Base-by-base conservation (phyloP, 1,140 invertebrate genomes). In the Calephelis virginiensis region DNA sequence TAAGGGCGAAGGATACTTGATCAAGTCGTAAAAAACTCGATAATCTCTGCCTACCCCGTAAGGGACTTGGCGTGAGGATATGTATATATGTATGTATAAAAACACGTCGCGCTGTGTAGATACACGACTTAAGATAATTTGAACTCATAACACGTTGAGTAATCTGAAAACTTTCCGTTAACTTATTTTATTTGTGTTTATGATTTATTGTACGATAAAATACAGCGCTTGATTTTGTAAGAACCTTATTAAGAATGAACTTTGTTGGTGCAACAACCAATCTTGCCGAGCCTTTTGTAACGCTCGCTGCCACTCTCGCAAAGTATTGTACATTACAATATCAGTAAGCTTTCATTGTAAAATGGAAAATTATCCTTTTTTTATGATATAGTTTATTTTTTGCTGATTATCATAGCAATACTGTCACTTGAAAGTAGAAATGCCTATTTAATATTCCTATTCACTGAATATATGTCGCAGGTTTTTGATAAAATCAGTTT, bases 191-290 rank as follows among this genome's bases (percentile, higher is more conserved):
- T 59, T 59, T 59, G 53, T 59, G 40, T 59, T 59, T 59, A 59
- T 59, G 53, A 59, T 59, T 28, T 59, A 59, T 59, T 59, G 53
- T 59, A 38, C 28, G 28, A 59, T 59, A 38, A 59, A 59, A 59
- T 59, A 59, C 53, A 56, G 12, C 28, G 37, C 37, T 59, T 12
- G 53, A 37, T 59, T 59, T 59, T 59, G 53, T 59, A 59, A 59
- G 53, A 59, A 59, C 28, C 37, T 17, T 59, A 59, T 59, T 59
- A 59, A 59, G 53, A 59, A 38, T 59, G 53, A 59, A 59, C 53
- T 59, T 59, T 59, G 53, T 59, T 59, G 28, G 11, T 59, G 53
- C 53, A 59, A 59, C 37, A 59, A 37, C 53, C 53, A 59, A 59
- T 59, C 37, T 37, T 59, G 38, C 11, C 0, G 53, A 56, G 50